Base-by-base conservation (phyloP, 2,113 vertebrate genomes). In the Glaucomys volans region DNA sequence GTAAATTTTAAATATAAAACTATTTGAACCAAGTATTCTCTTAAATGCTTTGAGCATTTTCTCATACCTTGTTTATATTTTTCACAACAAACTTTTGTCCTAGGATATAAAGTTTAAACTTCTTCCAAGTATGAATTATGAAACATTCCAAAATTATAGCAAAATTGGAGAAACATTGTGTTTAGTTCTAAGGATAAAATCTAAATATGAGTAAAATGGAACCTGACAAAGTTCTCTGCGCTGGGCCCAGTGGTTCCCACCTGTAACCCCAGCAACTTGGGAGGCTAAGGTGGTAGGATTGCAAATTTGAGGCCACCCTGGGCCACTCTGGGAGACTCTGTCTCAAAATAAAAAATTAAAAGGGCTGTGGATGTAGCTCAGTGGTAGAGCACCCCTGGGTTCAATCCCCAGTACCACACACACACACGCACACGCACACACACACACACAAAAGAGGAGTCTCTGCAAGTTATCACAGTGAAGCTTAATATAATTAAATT, bases 11-110 rank as follows among this genome's bases (percentile, higher is more conserved):
- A 96, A 74, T 93, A 69, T 59, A 59, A 90, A 89, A 92, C 37
- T 80, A 69, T 92, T 93, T 90, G 81, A 97, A 90, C 59, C 84
- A 80, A 54, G 93, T 91, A 89, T 80, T 95, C 62, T 94, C 42
- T 85, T 92, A 93, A 66, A 67, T 42, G 35, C 44, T 64, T 92
- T 90, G 82, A 94, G 28, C 59, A 92, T 92, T 90, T 94, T 95
- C 95, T 35, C n/a, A 80, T 90, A 83, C 42, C 59, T 95, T 92
- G 8, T 94, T 84, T 90, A 76, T 96, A 17, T 89, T 94, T 95
- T 94, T 91, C 35, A 64, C 90, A 80, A 80, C 64, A 83, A 92
- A 91, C 40, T 91, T 82, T 92, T 88, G 47, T 95, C 50, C 22
- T 77, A 59, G 40, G 50, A 87, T 84, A 81, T 35, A 85, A 62